Evolutionary conservation across 2,797 vertebrate species (phyloP).

Genomic region (Telmatherina bonti): DNA sequence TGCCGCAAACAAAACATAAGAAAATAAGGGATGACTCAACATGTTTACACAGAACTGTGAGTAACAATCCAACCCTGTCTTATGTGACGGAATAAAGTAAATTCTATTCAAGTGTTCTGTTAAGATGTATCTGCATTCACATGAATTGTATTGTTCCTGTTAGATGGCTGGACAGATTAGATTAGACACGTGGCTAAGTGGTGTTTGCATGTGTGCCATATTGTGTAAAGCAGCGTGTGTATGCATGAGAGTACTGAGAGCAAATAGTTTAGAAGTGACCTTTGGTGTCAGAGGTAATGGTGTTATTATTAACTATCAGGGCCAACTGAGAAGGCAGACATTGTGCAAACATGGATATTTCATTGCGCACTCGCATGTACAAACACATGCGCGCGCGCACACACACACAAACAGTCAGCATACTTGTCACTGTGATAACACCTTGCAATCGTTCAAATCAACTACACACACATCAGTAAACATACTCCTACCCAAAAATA

Average conservation of each 20-base stretch:
- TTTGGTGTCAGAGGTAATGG: conserved; percentile 51
- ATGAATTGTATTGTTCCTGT: conserved; percentile 14
- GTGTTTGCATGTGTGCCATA: not conserved
- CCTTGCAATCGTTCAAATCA: conserved; percentile 18
- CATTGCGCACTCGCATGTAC: conserved; percentile 29
- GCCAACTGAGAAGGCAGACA: conserved; percentile 47
- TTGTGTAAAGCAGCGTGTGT: conserved; percentile 10
- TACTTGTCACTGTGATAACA: conserved; percentile 40
- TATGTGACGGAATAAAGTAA: too few relatives aligned
- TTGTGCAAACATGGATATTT: conserved; percentile 61
- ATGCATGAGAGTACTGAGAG: conserved; percentile 19
- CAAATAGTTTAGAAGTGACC: conserved; percentile 45
- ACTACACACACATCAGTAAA: conserved; percentile 22
- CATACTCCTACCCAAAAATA: conserved; percentile 26
- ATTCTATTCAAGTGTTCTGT: not conserved
- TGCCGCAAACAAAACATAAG: not conserved
- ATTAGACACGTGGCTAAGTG: not conserved
- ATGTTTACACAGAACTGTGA: too few relatives aligned
- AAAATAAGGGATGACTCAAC: not conserved
- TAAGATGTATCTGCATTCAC: not conserved
- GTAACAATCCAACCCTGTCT: too few relatives aligned
- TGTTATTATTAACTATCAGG: conserved; percentile 64
- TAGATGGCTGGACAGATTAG: conserved; percentile 18
- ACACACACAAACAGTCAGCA: not conserved
- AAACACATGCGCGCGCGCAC: conserved; percentile 5